A percentile compares a stretch with the other conserved stretches of the same genome.
Evolutionary conservation across 2,888 invertebrate species (phyloP).

Genomic region (Siphlonurus alternatus): DNA sequence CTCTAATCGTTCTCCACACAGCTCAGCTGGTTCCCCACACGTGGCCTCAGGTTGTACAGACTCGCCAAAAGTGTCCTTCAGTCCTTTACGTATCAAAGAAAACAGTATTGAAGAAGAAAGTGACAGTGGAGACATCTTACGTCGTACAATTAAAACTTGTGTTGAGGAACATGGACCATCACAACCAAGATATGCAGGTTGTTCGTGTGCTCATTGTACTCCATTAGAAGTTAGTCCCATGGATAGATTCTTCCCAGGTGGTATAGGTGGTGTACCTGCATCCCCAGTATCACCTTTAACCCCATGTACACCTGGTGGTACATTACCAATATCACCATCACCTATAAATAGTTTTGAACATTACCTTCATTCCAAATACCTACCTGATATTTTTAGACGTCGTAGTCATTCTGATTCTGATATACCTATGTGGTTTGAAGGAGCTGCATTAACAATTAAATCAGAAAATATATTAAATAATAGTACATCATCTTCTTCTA

Average conservation of each 20-base stretch:
- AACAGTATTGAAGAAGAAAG: constrained; percentile 26
- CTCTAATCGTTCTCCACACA: constrained; percentile 35
- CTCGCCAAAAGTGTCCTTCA: constrained; percentile 35
- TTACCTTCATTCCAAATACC: constrained; percentile 44
- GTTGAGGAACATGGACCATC: constrained; percentile 15
- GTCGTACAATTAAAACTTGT: constrained; percentile 9
- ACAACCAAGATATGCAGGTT: constrained; percentile 22
- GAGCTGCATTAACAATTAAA: constrained; percentile 16
- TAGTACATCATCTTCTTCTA: background rate
- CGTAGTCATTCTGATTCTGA: constrained; percentile 51
- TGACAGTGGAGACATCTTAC: constrained; percentile 17
- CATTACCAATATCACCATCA: constrained; percentile 19
- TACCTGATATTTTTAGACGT: constrained; percentile 40
- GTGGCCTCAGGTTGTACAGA: constrained; percentile 23
- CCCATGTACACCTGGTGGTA: constrained; percentile 29
- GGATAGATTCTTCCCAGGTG: constrained; percentile 24
- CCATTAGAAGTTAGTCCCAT: constrained; percentile 25
- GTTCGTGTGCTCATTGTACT: constrained; percentile 21
- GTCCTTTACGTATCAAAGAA: constrained; percentile 35
- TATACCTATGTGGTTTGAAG: constrained; percentile 35
- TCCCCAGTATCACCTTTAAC: constrained; percentile 38
- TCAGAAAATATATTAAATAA: background rate
- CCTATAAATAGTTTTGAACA: constrained; percentile 42
- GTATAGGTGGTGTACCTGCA: constrained; percentile 26
- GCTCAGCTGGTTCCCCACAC: constrained; percentile 26